Base-by-base conservation (phyloP, 2,888 invertebrate genomes). In the Hermaeophaga mercurialis region DNA sequence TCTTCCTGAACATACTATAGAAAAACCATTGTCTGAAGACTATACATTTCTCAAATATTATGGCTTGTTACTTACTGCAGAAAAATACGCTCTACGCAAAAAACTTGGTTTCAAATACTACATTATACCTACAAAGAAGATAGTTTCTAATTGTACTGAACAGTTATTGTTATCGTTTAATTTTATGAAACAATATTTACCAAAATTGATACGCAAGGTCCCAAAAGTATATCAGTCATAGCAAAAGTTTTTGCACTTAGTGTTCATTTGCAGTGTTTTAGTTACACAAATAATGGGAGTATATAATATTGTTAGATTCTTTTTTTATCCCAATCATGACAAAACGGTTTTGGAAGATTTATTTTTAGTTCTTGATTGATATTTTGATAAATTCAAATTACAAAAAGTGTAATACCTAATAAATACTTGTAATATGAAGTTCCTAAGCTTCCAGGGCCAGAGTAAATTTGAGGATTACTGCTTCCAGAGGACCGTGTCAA, bases 1-100 rank as follows among this genome's bases (percentile, higher is more conserved):
- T 0, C 91, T 92, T 0, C 59, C 69, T 9, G 66, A 66, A 6
- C 85, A 85, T 1, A n/a, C n/a, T n/a, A 89, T 92, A 0, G 94
- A 94, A 77, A 93, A 92, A 53, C 78, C 74, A 70, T 71, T 70
- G 67, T 47, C 67, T 7, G 68, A 68, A 18, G 75, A 76, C 54
- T 72, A 73, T 33, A 61, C 69, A 6, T 70, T 77, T 49, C 58
- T 73, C 11, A 64, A 64, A 19, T 82, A 82, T 66, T 76, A 77
- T 61, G 74, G 75, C 33, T 66, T 73, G 46, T 67, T 83, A 18
- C 65, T 77, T 46, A 67, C 65, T 12, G 81, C 81, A 9, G 80
- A 82, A 68, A 74, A 75, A 47, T 70, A 69, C 61, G 82, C 82
- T 1, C 68, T 78, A 56, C 71, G 74, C 47, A 78, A 78, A 61